A percentile compares a stretch with the other conserved stretches of the same genome.
These are phyloP conservation scores for Hylomyscus alleni DNA, from an alignment of 2,797 vertebrate genomes.

Conservation along the genomic window DNA sequence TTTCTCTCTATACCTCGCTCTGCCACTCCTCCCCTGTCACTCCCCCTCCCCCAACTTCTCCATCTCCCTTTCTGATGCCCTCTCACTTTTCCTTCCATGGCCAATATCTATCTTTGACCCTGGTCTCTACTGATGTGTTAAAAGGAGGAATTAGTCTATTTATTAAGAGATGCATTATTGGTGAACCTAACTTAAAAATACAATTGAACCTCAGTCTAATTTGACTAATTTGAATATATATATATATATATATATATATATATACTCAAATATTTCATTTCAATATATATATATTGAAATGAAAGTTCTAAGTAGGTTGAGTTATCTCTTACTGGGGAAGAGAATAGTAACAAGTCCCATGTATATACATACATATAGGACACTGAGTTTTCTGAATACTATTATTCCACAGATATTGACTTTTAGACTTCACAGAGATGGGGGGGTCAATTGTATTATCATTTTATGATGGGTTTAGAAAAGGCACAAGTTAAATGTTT, in stretches of 20 bases:
- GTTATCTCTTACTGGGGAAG: too few species aligned
- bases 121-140: background rate
- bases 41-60: background rate
- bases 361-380: background rate
- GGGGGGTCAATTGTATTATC: background rate
- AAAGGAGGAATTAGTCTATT: background rate
- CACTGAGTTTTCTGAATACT: background rate
- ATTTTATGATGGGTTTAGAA: slow-evolving; percentile 29
- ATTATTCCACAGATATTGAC: background rate
- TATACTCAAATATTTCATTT: too few species aligned
- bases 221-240: too few species aligned
- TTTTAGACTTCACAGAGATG: background rate
- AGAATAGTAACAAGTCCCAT: too few species aligned
- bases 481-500: background rate
- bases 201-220: background rate
- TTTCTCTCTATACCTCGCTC: background rate
- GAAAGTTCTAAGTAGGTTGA: too few species aligned
- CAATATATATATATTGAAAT: too few species aligned
- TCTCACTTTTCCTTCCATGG: background rate
- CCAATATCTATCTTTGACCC: background rate
- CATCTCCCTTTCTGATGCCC: background rate
- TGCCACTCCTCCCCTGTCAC: background rate
- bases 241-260: too few species aligned
- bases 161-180: background rate
- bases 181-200: slow-evolving; percentile 19